Evolutionary conservation across 2,888 invertebrate species (phyloP), one percentile per base, ranked within the genome.

Genomic region (Dicranocentrus wangi): DNA sequence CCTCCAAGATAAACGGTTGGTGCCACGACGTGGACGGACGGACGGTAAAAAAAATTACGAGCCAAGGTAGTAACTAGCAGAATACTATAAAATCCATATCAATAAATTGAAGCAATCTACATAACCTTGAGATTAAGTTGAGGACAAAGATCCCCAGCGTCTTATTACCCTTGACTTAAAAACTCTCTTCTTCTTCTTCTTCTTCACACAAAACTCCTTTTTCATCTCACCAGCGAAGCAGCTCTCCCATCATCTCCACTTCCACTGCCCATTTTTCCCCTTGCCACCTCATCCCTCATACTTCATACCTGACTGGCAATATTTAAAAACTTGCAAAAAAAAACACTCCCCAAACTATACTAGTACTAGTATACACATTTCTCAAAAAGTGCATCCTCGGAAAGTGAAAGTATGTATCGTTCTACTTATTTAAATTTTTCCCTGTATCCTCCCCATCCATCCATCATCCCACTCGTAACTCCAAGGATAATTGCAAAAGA

Each of bases 141-240:
- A 39, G 55, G 25, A 70, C 15, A 58, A 53, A 53, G 58, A 21
- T 58, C 70, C 58, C 70, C 15, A 32, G 58, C 28, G 70, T 58
- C 58, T 70, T 70, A 70, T 70, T 70, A 70, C 70, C 70, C 70
- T 70, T 70, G 70, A 70, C 70, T 70, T 55, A 27, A 15, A 15
- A 47, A 47, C 47, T 47, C 39, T 39, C 15, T 27, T 5, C 10
- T 47, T 15, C n/a, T n/a, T n/a, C n/a, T n/a, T n/a, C n/a, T n/a
- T n/a, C n/a, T n/a, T n/a, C n/a, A n/a, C n/a, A n/a, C 17, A 7
- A 15, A 27, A 27, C 3, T 13, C 55, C 25, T 10, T 13, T 19
- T 21, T 39, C 10, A 32, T 19, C 7, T 17, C 17, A 21, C 3
- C 43, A 25, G 25, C 42, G 23, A 61, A 61, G n/a, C 21, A 66